Base-by-base conservation (phyloP, 37 sponge, comb jelly and placozoan genomes). In the Hexactinellida sp. region DNA sequence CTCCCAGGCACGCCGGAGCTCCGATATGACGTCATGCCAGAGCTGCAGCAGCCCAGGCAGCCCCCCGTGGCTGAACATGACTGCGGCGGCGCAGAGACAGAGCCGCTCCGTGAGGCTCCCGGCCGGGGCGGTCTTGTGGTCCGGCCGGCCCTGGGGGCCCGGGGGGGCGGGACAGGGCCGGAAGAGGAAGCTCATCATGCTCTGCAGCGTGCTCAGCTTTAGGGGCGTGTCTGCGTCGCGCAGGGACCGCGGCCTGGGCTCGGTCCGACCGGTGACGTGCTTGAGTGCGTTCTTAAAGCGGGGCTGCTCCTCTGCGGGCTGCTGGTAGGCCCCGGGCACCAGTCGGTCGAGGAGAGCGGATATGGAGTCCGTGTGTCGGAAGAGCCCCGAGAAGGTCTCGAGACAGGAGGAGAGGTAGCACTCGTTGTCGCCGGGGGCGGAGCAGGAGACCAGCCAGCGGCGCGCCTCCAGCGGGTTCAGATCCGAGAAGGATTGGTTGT, bases 1-100 rank as follows among this genome's bases (percentile, higher is more conserved):
- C 87, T 96, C 97, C 95, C 95, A 96, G 36, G 92, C 28, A 38
- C 91, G 87, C 13, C 97, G 83, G 54, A 96, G 54, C 85, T 96
- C 94, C 71, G 82, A 83, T 16, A 92, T 83, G 37, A 92, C 84
- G 84, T 92, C 94, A 10, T 88, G 85, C 97, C 97, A 96, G 34
- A 96, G 84, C 63, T 89, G 86, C 52, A 90, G 90, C 7, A 93
- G 38, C 0, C 89, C 90, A 71, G 86, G 83, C 36, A 94, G 36
- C 0, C 94, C 97, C n/a, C 86, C 86, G 52, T 55, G 52, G 5
- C 24, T 21, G 30, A 55, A 54, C 39, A 51, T 82, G 24, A 85
- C 86, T 5, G 52, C 37, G 76, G n/a, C 13, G 34, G 52, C 37
- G 32, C 54, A 38, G 1, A 85, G 25, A 85, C 54, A 85, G 21